Evolutionary conservation across 2,113 vertebrate species (phyloP).

Genomic region (Cyphomyrus plagiostoma): DNA sequence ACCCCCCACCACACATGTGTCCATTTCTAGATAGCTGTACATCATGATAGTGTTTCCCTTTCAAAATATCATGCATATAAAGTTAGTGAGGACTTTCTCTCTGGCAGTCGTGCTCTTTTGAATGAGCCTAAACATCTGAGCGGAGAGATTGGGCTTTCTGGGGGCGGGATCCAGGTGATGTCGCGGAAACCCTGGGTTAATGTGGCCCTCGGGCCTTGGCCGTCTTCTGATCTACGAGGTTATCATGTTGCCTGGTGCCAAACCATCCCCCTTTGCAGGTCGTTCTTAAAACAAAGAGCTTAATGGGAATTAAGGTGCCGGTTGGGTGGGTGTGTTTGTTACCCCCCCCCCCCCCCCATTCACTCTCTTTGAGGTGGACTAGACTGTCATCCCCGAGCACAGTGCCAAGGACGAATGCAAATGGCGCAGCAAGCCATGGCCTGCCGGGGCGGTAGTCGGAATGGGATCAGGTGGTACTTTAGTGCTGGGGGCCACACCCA

Average conservation of each 20-base stretch:
- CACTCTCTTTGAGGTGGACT: background rate
- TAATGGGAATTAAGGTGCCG: background rate
- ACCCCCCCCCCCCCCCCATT: background rate
- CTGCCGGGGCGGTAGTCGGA: background rate
- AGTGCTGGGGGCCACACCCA: background rate
- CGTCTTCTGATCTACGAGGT: background rate
- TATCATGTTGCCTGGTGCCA: background rate
- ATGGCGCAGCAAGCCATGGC: conserved; percentile 7
- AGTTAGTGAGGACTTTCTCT: background rate
- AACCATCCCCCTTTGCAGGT: background rate
- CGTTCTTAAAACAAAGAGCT: background rate
- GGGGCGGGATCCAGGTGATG: background rate
- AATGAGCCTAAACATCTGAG: background rate
- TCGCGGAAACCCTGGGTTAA: background rate
- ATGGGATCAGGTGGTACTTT: conserved; percentile 18
- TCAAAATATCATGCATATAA: background rate
- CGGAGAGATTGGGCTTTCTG: background rate
- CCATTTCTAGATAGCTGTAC: background rate
- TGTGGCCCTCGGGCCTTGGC: background rate
- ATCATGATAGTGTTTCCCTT: background rate
- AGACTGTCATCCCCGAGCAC: background rate
- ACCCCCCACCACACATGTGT: background rate
- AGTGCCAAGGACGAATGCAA: background rate
- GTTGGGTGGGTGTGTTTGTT: background rate
- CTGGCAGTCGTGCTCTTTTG: background rate